A percentile compares a stretch with the other conserved stretches of the same genome.
These are phyloP conservation scores for Acleris laterana DNA, from an alignment of 2,888 invertebrate species.

Conservation along the genomic window DNA sequence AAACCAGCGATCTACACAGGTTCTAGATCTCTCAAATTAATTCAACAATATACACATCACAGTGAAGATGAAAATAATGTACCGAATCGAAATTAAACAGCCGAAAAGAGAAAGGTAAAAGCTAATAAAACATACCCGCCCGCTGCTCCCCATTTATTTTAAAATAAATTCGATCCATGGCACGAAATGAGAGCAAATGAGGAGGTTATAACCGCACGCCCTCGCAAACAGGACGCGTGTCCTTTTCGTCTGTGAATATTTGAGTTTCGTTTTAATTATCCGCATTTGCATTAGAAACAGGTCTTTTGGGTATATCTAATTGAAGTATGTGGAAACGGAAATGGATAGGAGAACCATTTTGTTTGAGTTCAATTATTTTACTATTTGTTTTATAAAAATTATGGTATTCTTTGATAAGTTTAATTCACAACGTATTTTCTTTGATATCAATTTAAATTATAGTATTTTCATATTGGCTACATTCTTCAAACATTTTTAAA, in stretches of 20 bases:
- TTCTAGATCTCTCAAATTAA: no score
- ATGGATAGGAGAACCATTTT: background rate
- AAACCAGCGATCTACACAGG: no score
- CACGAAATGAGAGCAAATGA: background rate
- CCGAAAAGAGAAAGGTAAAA: background rate
- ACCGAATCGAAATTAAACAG: background rate
- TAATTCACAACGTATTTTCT: background rate
- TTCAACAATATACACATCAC: no score
- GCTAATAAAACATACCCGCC: constrained; percentile 4
- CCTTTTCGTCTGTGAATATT: background rate
- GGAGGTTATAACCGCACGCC: background rate
- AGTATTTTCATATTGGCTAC: no score
- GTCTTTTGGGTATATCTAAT: background rate
- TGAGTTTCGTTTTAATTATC: background rate
- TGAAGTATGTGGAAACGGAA: background rate
- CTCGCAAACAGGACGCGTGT: background rate
- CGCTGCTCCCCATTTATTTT: constrained; percentile 12
- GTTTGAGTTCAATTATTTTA: background rate
- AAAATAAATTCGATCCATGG: constrained; percentile 20
- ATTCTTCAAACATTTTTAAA: no score
- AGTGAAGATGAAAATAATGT: no score
- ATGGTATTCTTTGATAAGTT: background rate
- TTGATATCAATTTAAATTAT: background rate
- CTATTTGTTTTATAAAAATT: no score
- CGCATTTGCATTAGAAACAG: constrained; percentile 2